Conservation (phyloP, 2,113 vertebrate species). For the Oreotrochilus melanogaster region DNA sequence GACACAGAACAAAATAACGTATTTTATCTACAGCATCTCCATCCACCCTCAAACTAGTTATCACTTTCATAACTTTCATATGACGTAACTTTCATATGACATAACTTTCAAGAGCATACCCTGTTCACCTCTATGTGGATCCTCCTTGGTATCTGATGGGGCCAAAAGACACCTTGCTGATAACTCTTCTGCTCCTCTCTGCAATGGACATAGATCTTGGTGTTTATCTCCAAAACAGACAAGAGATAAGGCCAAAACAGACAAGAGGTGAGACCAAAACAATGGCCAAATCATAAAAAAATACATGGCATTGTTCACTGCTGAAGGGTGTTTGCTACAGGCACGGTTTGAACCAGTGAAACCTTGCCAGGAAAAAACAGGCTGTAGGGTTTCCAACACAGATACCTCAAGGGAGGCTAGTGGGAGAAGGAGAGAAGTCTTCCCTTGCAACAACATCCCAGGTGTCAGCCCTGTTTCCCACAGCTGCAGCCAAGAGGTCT, state of each 20-base stretch:
- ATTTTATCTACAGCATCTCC: neutral
- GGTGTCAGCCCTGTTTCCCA: neutral
- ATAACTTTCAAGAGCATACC: neutral
- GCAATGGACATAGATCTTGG: neutral
- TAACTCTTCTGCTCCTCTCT: neutral
- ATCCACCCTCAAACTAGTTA: neutral
- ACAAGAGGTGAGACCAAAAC: neutral
- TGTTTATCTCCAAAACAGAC: neutral
- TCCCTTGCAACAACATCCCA: neutral
- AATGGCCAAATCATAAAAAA: neutral
- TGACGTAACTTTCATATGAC: too few relatives aligned
- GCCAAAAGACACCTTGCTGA: neutral
- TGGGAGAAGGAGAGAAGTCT: neutral
- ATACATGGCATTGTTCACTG: neutral
- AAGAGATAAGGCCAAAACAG: neutral
- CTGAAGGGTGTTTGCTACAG: neutral
- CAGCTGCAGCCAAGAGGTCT: neutral
- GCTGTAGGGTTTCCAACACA: neutral
- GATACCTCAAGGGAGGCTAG: neutral
- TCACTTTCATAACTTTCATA: too few relatives aligned
- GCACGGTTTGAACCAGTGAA: fast-evolving
- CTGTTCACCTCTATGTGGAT: neutral
- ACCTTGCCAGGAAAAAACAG: neutral
- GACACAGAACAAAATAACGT: neutral
- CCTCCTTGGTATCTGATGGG: neutral